These are phyloP conservation scores for Andrena bicolor DNA, from an alignment of 2,888 invertebrate genomes.

Conservation along the genomic window DNA sequence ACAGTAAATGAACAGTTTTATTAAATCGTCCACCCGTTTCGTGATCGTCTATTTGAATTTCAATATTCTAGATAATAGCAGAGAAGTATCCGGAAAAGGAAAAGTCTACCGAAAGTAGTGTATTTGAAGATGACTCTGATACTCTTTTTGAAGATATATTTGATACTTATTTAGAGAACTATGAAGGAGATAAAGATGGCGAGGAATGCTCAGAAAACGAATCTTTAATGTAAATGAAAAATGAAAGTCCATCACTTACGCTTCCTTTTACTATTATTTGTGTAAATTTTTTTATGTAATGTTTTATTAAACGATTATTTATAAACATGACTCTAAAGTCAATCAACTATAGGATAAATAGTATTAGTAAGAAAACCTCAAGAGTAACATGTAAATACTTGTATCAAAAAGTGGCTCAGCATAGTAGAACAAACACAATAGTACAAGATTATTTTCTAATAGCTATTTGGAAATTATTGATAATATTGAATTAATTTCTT, in stretches of 20 bases:
- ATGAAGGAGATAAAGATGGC: neutral
- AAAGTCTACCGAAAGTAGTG: slow-evolving; percentile 5
- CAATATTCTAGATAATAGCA: slow-evolving; percentile 6
- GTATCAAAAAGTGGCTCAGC: too few species aligned
- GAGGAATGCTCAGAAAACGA: slow-evolving; percentile 6
- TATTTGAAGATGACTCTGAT: neutral
- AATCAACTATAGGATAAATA: too few species aligned
- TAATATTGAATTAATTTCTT: too few species aligned
- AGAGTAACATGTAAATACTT: too few species aligned
- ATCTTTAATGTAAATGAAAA: slow-evolving; percentile 14
- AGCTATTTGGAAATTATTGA: too few species aligned
- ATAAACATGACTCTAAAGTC: neutral
- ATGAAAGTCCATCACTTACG: slow-evolving; percentile 5
- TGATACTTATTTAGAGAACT: neutral
- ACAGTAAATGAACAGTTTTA: slow-evolving; percentile 28
- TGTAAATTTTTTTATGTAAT: neutral
- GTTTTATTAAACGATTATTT: neutral
- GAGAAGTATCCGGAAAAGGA: neutral
- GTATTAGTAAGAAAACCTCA: too few species aligned
- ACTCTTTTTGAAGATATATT: neutral
- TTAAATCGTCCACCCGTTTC: neutral
- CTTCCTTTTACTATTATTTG: neutral
- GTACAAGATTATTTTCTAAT: too few species aligned
- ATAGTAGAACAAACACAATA: too few species aligned
- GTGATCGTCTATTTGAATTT: neutral